phyloP scores from a whole-genome alignment of 2,113 vertebrate species.

The Octodon degus region DNA sequence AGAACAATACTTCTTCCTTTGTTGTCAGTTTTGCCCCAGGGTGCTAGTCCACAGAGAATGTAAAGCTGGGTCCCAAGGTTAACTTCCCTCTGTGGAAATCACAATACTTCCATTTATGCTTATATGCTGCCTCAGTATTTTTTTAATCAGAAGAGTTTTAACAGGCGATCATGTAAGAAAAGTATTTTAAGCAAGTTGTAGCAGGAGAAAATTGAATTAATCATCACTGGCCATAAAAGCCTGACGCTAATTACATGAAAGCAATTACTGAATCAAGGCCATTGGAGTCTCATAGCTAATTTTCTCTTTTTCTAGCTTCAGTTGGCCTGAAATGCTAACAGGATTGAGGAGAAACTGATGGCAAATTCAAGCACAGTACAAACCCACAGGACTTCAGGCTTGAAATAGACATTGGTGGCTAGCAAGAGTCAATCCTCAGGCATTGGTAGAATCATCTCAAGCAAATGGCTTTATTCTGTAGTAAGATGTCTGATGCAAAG shows the following conservation, averaged over 20 bases:
- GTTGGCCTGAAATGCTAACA: slow-evolving; percentile 9
- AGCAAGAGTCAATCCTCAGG: neutral
- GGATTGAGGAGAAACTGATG: neutral
- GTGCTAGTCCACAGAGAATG: neutral
- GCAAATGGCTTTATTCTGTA: neutral
- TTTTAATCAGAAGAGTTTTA: slow-evolving; percentile 1
- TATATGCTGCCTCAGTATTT: neutral
- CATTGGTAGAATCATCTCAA: neutral
- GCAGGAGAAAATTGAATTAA: slow-evolving; percentile 58
- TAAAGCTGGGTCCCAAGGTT: neutral
- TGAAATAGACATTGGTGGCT: neutral
- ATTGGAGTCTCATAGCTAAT: neutral
- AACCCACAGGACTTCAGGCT: neutral
- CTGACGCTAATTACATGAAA: slow-evolving; percentile 20
- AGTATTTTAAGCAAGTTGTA: slow-evolving; percentile 57
- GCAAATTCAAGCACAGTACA: neutral
- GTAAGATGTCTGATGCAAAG: neutral
- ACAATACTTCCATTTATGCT: neutral
- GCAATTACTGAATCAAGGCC: slow-evolving; percentile 48
- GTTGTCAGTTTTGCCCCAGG: neutral
- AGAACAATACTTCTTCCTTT: accelerated
- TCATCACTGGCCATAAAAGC: slow-evolving; percentile 13
- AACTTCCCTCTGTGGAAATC: neutral
- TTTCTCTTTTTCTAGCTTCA: slow-evolving; percentile 56
- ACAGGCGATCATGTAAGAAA: slow-evolving; percentile 44